phyloP scores from a whole-genome alignment of 2,797 vertebrate genomes.

The Pantherophis alleghaniensis region DNA sequence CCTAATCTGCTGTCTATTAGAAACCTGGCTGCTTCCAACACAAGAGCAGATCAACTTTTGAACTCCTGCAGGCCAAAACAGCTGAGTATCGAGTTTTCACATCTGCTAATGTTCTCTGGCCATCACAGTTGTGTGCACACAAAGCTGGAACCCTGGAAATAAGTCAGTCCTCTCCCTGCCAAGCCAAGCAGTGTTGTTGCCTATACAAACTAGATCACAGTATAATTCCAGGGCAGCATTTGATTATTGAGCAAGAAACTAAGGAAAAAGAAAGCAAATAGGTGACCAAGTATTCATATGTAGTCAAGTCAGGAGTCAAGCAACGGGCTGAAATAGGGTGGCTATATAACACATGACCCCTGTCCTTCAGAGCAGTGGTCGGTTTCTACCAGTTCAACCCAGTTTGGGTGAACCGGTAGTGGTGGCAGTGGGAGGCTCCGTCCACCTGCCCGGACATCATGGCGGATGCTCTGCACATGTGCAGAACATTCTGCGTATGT shows the following conservation, averaged over 20 bases:
- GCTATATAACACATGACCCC: background rate
- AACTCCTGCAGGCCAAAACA: background rate
- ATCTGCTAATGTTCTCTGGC: background rate
- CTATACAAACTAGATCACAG: background rate
- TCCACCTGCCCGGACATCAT: too few relatives aligned
- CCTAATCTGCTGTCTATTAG: background rate
- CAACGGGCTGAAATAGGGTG: background rate
- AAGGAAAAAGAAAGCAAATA: background rate
- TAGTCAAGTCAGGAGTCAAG: background rate
- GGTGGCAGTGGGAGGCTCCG: too few relatives aligned
- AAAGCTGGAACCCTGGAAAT: background rate
- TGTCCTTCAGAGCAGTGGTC: background rate
- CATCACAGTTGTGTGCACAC: background rate
- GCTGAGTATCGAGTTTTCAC: background rate
- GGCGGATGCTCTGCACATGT: too few relatives aligned
- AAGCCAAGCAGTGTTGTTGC: background rate
- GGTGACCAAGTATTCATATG: background rate
- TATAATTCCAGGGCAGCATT: background rate
- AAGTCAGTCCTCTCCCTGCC: background rate
- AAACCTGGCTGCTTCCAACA: background rate
- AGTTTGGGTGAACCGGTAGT: too few relatives aligned
- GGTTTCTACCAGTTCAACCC: too few relatives aligned
- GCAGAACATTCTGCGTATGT: too few relatives aligned
- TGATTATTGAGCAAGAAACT: background rate
- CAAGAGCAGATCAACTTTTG: background rate